Evolutionary conservation across 2,113 vertebrate genomes (phyloP), one percentile per base, ranked within the genome.

Genomic region (Oxygymnocypris stewartii): DNA sequence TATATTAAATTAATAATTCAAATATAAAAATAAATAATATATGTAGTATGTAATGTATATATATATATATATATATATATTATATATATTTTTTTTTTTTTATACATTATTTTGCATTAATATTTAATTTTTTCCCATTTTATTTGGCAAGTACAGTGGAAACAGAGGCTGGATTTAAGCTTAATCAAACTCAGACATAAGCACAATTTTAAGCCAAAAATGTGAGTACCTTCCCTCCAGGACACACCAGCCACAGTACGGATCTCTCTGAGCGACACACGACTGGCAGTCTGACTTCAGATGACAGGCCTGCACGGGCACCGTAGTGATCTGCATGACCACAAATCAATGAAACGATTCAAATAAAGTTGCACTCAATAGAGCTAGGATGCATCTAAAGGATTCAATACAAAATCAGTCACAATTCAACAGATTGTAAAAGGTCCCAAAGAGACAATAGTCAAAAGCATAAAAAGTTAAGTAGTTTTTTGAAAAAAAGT

Each of bases 211-310:
- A 76, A 49, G n/a, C 2, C 2, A 3, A 25, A 25, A 25, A 44
- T 12, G 6, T 25, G 20, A 5, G 10, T 57, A 97, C 96, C 91
- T 95, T 92, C 96, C 97, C 92, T 99, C 96, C 37, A 95, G 84
- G 20, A 97, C 97, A 7, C 98, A 99, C 98, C 98, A 99, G 90
- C 98, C 98, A 0, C 98, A 99, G 94, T 98, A 99, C 0, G 97
- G 98, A 77, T 99, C 98, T 91, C 92, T 94, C 0, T 96, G 94
- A 0, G 93, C 79, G 2, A 94, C 89, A 47, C 98, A 99, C 71
- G 95, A 94, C 0, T 91, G 88, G n/a, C 98, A 99, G 94, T 94
- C 94, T 0, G 35, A 87, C 82, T 96, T 95, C 37, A 90, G 93
- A 51, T 92, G 87, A 87, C 98, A 99, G 37, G 96, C 91, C 91